These are phyloP conservation scores for Hippopotamyrus pictus DNA, from an alignment of 2,797 vertebrate species.

Conservation along the genomic window DNA sequence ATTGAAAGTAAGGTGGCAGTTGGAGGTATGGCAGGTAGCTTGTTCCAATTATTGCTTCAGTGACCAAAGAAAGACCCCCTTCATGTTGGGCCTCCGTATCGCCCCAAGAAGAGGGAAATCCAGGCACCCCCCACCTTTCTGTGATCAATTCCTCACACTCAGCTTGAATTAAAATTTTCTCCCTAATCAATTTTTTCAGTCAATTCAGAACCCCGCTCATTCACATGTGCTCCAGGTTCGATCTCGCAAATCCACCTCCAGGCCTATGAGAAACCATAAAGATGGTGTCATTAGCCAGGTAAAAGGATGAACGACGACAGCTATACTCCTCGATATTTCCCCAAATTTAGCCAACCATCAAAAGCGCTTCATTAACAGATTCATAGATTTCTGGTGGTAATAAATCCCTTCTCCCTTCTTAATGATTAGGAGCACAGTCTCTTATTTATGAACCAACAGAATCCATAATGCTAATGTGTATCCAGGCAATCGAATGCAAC, in stretches of 20 bases:
- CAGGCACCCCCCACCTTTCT: background rate
- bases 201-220: background rate
- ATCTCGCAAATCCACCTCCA: background rate
- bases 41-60: background rate
- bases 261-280: background rate
- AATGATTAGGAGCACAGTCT: constrained; percentile 8
- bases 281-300: background rate
- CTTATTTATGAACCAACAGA: constrained; percentile 17
- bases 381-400: background rate
- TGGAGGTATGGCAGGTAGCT: background rate
- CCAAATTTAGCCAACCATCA: background rate
- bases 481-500: constrained; percentile 10
- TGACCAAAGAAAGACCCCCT: background rate
- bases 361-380: background rate
- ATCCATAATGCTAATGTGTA: constrained; percentile 9
- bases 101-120: background rate
- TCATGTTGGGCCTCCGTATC: background rate
- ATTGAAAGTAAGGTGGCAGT: background rate
- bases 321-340: background rate
- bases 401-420: background rate
- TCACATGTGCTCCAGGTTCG: background rate
- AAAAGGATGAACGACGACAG: background rate
- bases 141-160: background rate
- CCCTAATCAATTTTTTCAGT: background rate
- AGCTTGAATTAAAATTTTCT: background rate